Evolutionary conservation across 2,888 invertebrate genomes (phyloP).

Genomic region (Belgica antarctica): DNA sequence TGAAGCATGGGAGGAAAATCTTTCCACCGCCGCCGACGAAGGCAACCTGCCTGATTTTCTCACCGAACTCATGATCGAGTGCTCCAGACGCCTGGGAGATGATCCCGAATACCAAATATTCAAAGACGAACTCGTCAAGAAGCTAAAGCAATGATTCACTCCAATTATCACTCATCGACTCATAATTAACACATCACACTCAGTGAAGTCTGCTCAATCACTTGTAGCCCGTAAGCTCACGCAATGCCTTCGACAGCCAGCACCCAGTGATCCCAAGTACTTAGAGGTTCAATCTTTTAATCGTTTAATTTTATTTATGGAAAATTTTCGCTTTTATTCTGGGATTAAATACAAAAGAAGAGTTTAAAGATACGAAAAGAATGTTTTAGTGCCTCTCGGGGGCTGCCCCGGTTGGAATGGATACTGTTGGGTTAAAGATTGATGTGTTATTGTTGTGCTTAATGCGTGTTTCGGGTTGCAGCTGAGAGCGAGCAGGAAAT

Average conservation of each 20-base stretch:
- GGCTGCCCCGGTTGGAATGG: background rate
- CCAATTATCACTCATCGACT: background rate
- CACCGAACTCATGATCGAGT: background rate
- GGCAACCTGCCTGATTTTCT: slow-evolving; percentile 21
- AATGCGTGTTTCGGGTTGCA: background rate
- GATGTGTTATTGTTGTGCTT: background rate
- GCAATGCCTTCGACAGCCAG: too few relatives aligned
- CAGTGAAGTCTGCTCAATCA: too few relatives aligned
- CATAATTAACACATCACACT: background rate
- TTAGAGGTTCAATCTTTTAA: background rate
- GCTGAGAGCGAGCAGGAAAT: background rate
- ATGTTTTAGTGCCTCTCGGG: background rate
- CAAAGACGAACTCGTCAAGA: slow-evolving; percentile 24
- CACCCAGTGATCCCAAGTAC: background rate
- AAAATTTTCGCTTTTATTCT: slow-evolving; percentile 22
- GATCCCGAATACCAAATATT: background rate
- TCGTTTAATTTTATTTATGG: slow-evolving; percentile 23
- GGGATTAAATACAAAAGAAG: slow-evolving; percentile 31
- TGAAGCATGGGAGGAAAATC: slow-evolving; percentile 25
- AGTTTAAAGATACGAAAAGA: slow-evolving; percentile 7
- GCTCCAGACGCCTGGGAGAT: background rate
- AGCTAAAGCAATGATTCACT: slow-evolving; percentile 50
- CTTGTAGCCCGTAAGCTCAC: too few relatives aligned
- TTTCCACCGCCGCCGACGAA: slow-evolving; percentile 15
- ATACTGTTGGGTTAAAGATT: slow-evolving; percentile 24